Evolutionary conservation across 2,888 invertebrate genomes (phyloP).

Genomic region (Blera fallax): DNA sequence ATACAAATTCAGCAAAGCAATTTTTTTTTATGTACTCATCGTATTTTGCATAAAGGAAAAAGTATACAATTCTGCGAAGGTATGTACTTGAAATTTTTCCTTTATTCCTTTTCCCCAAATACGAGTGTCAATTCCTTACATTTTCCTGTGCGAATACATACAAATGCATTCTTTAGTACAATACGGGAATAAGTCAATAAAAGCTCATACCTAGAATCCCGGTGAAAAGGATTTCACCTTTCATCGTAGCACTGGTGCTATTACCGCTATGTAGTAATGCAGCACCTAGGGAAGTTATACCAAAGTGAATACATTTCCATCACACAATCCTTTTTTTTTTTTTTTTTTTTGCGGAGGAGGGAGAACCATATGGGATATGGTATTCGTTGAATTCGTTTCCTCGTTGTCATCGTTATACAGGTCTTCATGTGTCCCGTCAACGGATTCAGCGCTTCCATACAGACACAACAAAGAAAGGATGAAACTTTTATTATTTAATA

Average conservation of each 20-base stretch:
- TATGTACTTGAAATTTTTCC: background rate
- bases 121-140: slow-evolving; percentile 5
- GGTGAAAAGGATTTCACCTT: background rate
- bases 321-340: background rate
- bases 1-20: background rate
- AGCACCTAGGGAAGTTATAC: background rate
- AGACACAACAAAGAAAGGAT: background rate
- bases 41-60: slow-evolving; percentile 18
- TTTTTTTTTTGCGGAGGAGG: too few relatives aligned
- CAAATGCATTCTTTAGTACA: slow-evolving; percentile 4
- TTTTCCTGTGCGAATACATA: background rate
- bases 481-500: slow-evolving; percentile 28
- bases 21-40: slow-evolving; percentile 3
- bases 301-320: background rate
- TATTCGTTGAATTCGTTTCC: slow-evolving; percentile 5
- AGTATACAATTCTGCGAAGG: slow-evolving; percentile 6
- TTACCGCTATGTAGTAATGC: background rate
- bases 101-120: background rate
- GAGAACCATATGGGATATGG: background rate
- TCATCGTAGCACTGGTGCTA: background rate
- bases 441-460: background rate
- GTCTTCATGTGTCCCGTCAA: background rate
- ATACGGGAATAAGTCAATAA: slow-evolving; percentile 16
- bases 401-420: background rate
- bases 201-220: background rate